Base-by-base conservation (phyloP, 2,888 invertebrate species). In the Morpho helenor region DNA sequence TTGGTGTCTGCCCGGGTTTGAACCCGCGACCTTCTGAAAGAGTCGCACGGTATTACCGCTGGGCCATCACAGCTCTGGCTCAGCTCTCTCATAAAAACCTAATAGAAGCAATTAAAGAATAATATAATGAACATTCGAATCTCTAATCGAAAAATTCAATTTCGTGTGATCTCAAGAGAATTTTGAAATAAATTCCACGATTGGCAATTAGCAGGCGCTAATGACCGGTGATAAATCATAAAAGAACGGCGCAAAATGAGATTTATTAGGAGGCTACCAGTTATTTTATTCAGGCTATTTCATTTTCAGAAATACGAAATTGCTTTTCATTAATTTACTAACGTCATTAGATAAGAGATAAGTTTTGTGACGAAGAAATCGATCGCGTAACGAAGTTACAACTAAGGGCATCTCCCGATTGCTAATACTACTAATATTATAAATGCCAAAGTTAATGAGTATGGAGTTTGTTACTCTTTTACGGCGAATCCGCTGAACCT, bases 171-270 rank as follows among this genome's bases (percentile, higher is more conserved):
- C 31, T 31, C 42, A n/a, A 52, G 52, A 41, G 52, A 46, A 48
- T 48, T 48, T 48, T 10, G 23, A n/a, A 52, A 68, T 67, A 70
- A 76, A 77, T 76, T 72, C 72, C 74, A 66, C 68, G 70, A 72
- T 68, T 72, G 68, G 78, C 79, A 79, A 83, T 84, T 84, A 84
- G 73, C 65, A 68, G 63, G 67, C 71, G 68, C 74, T 83, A 84
- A 85, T 77, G 80, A 75, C 70, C 70, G 65, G 61, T 67, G 60
- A 72, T 74, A 76, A 82, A 79, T 79, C 79, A 69, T 63, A 66
- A 67, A 69, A 73, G 69, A 62, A 68, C 69, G 66, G 64, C 58
- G 67, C 74, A 68, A 67, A 70, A 69, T 73, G 69, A 74, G 73
- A 76, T 76, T 80, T 76, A 79, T 80, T 77, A 74, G 67, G 68